Conservation (phyloP, 1,140 invertebrate genomes). For the Chrysomallon squamiferum region DNA sequence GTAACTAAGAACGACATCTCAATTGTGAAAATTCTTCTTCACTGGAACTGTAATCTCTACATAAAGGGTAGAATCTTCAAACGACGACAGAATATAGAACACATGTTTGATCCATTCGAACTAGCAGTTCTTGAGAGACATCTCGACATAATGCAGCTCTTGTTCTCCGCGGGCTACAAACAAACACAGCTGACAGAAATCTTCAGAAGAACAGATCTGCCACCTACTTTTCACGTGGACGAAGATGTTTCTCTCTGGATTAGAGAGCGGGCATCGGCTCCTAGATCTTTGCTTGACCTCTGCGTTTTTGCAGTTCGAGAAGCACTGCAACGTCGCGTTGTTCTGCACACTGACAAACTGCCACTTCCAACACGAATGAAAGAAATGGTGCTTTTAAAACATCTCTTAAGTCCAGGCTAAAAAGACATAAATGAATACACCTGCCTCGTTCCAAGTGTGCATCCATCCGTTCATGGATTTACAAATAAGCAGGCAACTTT, state of each 20-base stretch:
- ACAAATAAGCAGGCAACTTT: too few relatives aligned
- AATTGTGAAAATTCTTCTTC: neutral
- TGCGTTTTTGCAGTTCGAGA: neutral
- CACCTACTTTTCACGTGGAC: neutral
- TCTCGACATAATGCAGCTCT: neutral
- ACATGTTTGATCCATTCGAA: conserved; percentile 1
- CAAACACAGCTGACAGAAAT: neutral
- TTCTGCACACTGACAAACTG: neutral
- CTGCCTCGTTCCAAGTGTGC: too few relatives aligned
- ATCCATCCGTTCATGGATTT: too few relatives aligned
- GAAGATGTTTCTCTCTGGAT: neutral
- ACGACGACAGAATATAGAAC: neutral
- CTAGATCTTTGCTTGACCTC: neutral
- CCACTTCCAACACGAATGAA: neutral
- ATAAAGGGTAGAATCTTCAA: neutral
- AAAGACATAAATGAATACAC: too few relatives aligned
- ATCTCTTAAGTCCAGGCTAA: neutral
- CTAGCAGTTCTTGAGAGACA: neutral
- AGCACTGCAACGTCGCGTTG: neutral
- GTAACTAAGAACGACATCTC: neutral
- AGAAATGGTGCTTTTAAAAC: neutral
- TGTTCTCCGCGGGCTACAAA: neutral
- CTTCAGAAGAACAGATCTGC: neutral
- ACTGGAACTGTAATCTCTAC: neutral
- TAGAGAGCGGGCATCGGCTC: neutral